Evolutionary conservation across 92 coral and sea anemone genomes (phyloP), one percentile per base, ranked within the genome.

Genomic region (Epizoanthus illoricatus): DNA sequence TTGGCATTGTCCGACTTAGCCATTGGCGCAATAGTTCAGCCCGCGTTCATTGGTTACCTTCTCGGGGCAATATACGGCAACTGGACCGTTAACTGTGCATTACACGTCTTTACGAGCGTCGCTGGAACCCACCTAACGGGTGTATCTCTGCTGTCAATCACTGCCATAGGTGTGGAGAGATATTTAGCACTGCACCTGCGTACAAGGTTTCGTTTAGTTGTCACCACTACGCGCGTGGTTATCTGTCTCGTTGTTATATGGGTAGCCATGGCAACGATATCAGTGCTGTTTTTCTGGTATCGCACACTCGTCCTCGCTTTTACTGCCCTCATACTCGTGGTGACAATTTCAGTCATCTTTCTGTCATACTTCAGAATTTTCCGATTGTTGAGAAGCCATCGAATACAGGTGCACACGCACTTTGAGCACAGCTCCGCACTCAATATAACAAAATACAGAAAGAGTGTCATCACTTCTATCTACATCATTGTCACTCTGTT

Each of bases 181-280:
- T 78, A 78, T 59, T 57, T 78, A 19, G 82, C 82, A 3, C 82
- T 78, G 59, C 82, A 72, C 43, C 82, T 78, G 8, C 82, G 33
- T 15, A 78, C 45, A 36, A 43, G 54, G n/a, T 78, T 78, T 56
- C 82, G 82, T 11, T 39, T 7, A 16, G 61, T 78, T 61, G 82
- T 78, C 60, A 78, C 82, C 42, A 63, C 82, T 15, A 63, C 71
- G 65, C 82, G 82, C n/a, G 71, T 45, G 56, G 65, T 78, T 28
- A 21, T 40, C 60, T 78, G 71, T 10, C 82, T 78, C 52, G 82
- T 78, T 0, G 61, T 78, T 45, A 62, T 63, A 19, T 78, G 82
- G 82, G 40, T 78, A 21, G n/a, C 61, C 15, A 64, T 78, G 71
- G 43, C 71, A 62, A 45, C 82, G 5, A 20, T 78, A 19, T 78